Conservation (phyloP, 2,888 invertebrate species). For the Apeira syringaria region DNA sequence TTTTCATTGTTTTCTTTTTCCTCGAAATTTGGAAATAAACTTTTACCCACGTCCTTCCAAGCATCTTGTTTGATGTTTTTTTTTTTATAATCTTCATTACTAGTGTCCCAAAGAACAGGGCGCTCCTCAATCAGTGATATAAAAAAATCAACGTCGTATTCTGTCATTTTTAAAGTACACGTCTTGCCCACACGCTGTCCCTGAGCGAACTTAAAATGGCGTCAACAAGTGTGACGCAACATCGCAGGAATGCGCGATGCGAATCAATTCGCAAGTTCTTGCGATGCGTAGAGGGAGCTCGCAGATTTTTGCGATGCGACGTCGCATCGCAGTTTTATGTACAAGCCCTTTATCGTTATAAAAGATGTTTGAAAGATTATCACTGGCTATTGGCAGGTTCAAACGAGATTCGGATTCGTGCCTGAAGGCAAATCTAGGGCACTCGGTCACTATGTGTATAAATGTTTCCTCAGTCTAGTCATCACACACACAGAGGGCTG, state of each 20-base stretch:
- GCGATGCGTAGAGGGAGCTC: constrained; percentile 28
- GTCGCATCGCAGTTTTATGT: constrained; percentile 23
- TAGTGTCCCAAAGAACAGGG: constrained; percentile 33
- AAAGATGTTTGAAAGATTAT: no score
- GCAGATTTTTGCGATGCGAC: constrained; percentile 31
- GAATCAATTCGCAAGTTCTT: constrained; percentile 33
- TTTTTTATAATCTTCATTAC: constrained; percentile 36
- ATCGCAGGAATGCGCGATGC: constrained; percentile 32
- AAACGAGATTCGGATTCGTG: no score
- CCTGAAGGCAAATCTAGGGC: neutral
- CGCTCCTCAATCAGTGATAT: constrained; percentile 23
- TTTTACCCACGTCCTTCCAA: constrained; percentile 34
- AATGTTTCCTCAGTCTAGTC: neutral
- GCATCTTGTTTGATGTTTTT: constrained; percentile 29
- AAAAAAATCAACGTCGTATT: constrained; percentile 33
- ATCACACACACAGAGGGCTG: neutral
- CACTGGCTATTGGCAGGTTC: no score
- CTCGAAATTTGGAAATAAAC: constrained; percentile 33
- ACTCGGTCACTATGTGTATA: neutral
- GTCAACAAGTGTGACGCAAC: constrained; percentile 31
- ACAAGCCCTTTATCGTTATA: no score
- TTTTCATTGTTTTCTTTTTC: constrained; percentile 35
- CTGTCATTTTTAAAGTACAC: constrained; percentile 25
- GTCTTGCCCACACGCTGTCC: constrained; percentile 18
- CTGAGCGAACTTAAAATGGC: constrained; percentile 31